Evolutionary conservation across 2,888 invertebrate species (phyloP).

Genomic region (Colletes collaris): DNA sequence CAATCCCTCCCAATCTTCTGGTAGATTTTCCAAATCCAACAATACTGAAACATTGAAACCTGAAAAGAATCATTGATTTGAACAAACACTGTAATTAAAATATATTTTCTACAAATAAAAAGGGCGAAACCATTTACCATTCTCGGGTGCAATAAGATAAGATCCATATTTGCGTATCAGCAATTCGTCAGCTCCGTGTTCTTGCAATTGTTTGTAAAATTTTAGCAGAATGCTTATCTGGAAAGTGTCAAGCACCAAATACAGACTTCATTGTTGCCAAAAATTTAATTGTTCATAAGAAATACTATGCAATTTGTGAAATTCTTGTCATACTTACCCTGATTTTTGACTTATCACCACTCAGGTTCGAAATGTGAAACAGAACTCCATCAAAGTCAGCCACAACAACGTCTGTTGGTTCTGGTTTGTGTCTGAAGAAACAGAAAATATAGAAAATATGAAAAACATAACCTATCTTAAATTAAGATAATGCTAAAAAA

Average conservation of each 20-base stretch:
- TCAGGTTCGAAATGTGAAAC: constrained; percentile 98
- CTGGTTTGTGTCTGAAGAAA: constrained; percentile 93
- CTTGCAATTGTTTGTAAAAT: constrained; percentile 99
- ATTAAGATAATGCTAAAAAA: not conserved
- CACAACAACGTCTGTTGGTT: constrained; percentile 96
- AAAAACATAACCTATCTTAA: not conserved
- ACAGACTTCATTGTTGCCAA: not conserved
- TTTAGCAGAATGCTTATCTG: constrained; percentile 99
- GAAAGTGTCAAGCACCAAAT: constrained; percentile 41
- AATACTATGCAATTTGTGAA: not conserved
- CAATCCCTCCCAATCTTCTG: constrained; percentile 93
- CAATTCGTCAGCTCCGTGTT: constrained; percentile 98
- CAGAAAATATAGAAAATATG: not conserved
- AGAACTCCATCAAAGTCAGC: constrained; percentile 99
- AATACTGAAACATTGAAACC: constrained; percentile 97
- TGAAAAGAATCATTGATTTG: constrained; percentile 76
- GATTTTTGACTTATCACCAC: constrained; percentile 98
- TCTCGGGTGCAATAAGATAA: constrained; percentile 92
- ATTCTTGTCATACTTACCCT: constrained; percentile 87
- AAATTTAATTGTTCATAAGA: not conserved
- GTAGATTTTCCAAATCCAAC: constrained; percentile 96
- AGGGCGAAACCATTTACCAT: constrained; percentile 85
- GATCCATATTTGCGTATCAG: constrained; percentile 96
- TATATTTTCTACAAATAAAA: not conserved
- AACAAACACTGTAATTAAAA: not conserved